These are phyloP conservation scores for Drosophila prosaltans DNA, from an alignment of 1,140 invertebrate genomes.

Conservation along the genomic window DNA sequence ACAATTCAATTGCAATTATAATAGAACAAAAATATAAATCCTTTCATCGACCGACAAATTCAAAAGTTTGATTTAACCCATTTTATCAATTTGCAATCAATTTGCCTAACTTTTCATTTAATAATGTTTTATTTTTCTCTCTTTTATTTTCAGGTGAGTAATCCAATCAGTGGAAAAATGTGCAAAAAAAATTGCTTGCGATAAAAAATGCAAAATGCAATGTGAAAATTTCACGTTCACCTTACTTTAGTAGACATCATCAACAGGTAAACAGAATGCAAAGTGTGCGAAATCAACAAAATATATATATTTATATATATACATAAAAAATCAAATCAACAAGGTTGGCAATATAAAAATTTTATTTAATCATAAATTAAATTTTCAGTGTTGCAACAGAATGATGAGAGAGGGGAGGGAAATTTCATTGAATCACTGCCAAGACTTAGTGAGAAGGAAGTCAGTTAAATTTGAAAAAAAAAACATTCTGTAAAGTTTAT, in stretches of 20 bases:
- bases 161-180: constrained; percentile 19
- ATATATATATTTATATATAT: constrained; percentile 9
- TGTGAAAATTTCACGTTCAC: constrained; percentile 36
- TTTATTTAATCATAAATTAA: constrained; percentile 70
- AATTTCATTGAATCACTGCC: constrained; percentile 62
- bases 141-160: constrained; percentile 5
- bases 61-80: no score
- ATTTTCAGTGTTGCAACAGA: constrained; percentile 44
- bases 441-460: constrained; percentile 23
- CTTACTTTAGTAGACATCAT: constrained; percentile 41
- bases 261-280: constrained; percentile 70
- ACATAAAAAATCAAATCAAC: constrained; percentile 35
- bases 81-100: neutral
- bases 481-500: neutral
- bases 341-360: constrained; percentile 67
- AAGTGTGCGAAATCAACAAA: constrained; percentile 48
- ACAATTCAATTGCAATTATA: neutral
- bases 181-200: constrained; percentile 7
- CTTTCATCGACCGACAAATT: no score
- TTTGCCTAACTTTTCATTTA: neutral
- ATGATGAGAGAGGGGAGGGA: neutral
- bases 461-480: neutral
- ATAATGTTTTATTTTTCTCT: neutral
- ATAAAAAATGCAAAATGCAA: constrained; percentile 4
- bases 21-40: no score